phyloP scores from a whole-genome alignment of 2,113 vertebrate species.

The Misgurnus anguillicaudatus region DNA sequence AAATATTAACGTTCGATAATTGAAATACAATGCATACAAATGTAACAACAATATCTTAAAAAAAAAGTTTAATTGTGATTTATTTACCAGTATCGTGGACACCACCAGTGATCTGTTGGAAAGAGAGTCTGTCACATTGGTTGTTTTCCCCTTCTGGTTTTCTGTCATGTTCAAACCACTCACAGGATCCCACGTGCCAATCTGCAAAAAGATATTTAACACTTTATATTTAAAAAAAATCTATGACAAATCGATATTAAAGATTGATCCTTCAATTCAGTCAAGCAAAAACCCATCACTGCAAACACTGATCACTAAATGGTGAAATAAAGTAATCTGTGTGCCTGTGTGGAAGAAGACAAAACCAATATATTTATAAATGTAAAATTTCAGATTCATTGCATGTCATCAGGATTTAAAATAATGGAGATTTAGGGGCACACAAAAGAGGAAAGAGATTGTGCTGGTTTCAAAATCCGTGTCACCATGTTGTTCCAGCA shows the following conservation, averaged over 20 bases:
- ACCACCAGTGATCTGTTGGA: conserved; percentile 93
- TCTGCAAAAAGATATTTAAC: conserved; percentile 72
- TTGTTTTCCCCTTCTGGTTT: conserved; percentile 90
- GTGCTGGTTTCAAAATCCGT: no score
- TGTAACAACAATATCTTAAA: not conserved
- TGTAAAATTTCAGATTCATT: no score
- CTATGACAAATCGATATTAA: not conserved
- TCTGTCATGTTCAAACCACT: conserved; percentile 98
- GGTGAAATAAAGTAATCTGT: no score
- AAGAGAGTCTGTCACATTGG: conserved; percentile 93
- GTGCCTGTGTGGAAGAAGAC: no score
- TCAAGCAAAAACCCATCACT: no score
- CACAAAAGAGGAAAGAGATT: no score
- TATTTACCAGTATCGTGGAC: conserved; percentile 93
- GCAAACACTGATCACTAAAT: no score
- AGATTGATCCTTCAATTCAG: no score
- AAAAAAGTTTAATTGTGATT: not conserved
- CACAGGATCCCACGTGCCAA: conserved; percentile 94
- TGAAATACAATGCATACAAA: not conserved
- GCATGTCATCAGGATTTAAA: no score
- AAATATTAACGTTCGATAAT: not conserved
- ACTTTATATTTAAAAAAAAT: conserved; percentile 18
- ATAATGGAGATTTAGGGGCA: no score
- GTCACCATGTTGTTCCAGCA: no score
- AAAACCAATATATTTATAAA: no score